Conservation (phyloP, 2,113 vertebrate species). For the Emydura subglobosa region DNA sequence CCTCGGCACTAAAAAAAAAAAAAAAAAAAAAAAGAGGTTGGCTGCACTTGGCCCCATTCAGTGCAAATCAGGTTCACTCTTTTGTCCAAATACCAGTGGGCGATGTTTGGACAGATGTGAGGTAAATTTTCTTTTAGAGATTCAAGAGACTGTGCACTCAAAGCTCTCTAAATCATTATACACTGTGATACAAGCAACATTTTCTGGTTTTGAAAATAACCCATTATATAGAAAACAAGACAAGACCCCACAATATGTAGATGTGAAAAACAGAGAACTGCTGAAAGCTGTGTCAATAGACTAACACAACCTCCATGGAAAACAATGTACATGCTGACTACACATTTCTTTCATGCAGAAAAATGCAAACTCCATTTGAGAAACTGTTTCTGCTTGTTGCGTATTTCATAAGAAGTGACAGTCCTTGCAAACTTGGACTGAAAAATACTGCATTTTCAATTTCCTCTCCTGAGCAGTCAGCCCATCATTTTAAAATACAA, state of each 20-base stretch:
- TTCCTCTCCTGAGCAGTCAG: conserved; percentile 2
- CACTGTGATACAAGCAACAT: background rate
- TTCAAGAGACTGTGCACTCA: background rate
- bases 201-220: background rate
- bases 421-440: conserved; percentile 11
- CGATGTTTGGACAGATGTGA: background rate
- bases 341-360: background rate
- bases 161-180: background rate
- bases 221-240: background rate
- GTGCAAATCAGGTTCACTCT: background rate
- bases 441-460: background rate
- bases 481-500: conserved; percentile 21
- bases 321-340: background rate
- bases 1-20: background rate
- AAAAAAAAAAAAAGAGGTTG: no score
- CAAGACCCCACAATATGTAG: background rate
- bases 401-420: conserved; percentile 43
- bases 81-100: background rate
- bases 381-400: background rate
- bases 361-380: background rate
- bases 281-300: background rate
- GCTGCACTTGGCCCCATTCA: background rate
- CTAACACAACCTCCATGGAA: background rate
- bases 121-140: background rate
- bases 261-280: background rate